Base-by-base conservation (phyloP, 2,888 invertebrate genomes). In the Phyllotreta cruciferae region DNA sequence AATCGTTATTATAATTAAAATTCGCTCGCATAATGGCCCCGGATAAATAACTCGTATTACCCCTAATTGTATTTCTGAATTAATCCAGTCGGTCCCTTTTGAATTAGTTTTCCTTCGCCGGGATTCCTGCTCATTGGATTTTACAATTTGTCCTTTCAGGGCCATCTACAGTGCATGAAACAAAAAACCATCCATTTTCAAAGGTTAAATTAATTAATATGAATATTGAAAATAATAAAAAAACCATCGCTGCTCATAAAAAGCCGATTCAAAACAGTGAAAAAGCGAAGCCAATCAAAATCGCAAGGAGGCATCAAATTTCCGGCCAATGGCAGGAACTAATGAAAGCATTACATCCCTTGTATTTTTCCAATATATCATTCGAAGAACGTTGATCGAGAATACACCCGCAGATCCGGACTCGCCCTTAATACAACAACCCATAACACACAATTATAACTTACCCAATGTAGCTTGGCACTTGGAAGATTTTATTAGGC, bases 11-110 rank as follows among this genome's bases (percentile, higher is more conserved):
- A 60, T 54, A 45, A 60, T 60, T 54, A 60, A 60, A 60, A 54
- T 60, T 54, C 60, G 54, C 24, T 39, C 9, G 60, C 39, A 60
- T 53, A 60, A 60, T 54, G 60, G 38, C 54, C 42, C 4, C 38
- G 56, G 37, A 57, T 57, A 57, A 57, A 57, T 57, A 57, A 57
- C 56, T 49, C 56, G 56, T 57, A 57, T 57, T 57, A 57, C 38
- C 38, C 49, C 56, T 57, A 57, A 57, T 57, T 57, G 56, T 57
- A 47, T 57, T 57, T 47, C 39, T 24, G 56, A 49, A 57, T 57
- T 57, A 57, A 57, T 57, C 37, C 36, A n/a, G 47, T 13, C 49
- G 56, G 56, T 47, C 56, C 47, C 49, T 57, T 57, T 38, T 34
- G 56, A 57, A 57, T 57, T 47, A 57, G 39, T 57, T 47, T 47